These are phyloP conservation scores for Amphimedon queenslandica DNA, from an alignment of 37 sponge, comb jelly and placozoan genomes.

Conservation along the genomic window DNA sequence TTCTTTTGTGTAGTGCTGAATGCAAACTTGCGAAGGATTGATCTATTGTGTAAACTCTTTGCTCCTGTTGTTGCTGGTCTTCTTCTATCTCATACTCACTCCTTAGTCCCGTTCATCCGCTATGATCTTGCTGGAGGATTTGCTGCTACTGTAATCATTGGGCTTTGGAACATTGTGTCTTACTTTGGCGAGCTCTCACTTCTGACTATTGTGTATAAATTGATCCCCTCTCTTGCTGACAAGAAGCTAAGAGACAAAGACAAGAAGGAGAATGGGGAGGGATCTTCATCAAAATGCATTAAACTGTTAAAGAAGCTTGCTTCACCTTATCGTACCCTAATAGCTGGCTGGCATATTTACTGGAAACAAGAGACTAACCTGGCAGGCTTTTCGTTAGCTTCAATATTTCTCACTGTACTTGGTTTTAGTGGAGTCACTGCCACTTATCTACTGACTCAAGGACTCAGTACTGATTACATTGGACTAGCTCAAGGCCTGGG, in stretches of 20 bases:
- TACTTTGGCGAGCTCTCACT: constrained; percentile 83
- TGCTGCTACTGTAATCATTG: constrained; percentile 67
- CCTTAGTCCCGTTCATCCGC: background rate
- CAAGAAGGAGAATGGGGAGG: no score
- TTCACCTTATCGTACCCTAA: constrained; percentile 30
- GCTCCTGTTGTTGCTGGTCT: constrained; percentile 80
- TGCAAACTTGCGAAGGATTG: constrained; percentile 92
- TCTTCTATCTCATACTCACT: constrained; percentile 30
- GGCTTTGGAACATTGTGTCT: constrained; percentile 91
- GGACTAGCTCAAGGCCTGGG: constrained; percentile 76
- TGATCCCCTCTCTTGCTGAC: constrained; percentile 70
- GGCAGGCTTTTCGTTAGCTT: constrained; percentile 80
- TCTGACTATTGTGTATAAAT: constrained; percentile 65
- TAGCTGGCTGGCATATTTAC: constrained; percentile 78
- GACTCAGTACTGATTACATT: constrained; percentile 52
- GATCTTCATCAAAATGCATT: no score
- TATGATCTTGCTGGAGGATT: constrained; percentile 15
- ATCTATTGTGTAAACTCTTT: constrained; percentile 84
- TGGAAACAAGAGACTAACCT: constrained; percentile 56
- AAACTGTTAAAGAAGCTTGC: constrained; percentile 24
- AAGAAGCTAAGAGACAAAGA: constrained; percentile 60
- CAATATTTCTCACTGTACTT: constrained; percentile 92
- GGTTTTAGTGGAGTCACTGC: constrained; percentile 89
- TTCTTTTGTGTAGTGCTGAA: constrained; percentile 56
- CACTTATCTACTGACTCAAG: constrained; percentile 84